Conservation (phyloP, 2,113 vertebrate genomes). For the Strix uralensis region DNA sequence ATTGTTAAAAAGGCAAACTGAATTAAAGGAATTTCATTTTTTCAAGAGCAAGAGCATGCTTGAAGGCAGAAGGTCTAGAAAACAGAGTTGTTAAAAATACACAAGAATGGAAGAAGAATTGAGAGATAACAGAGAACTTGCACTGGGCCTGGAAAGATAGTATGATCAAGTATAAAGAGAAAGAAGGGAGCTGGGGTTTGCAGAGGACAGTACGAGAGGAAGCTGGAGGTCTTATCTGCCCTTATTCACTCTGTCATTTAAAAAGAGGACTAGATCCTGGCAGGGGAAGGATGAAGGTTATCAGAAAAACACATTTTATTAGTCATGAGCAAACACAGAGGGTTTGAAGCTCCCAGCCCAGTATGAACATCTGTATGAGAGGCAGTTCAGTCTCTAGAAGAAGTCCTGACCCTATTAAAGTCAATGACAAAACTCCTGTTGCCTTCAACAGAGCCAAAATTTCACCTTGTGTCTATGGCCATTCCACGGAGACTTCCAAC, state of each 20-base stretch:
- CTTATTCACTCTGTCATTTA: neutral
- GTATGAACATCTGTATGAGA: conserved; percentile 5
- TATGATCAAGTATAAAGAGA: neutral
- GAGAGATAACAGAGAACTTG: neutral
- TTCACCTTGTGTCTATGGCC: conserved; percentile 29
- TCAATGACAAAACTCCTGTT: conserved; percentile 44
- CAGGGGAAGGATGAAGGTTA: neutral
- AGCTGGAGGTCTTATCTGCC: neutral
- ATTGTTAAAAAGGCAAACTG: neutral
- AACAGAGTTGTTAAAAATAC: neutral
- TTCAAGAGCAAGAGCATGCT: neutral
- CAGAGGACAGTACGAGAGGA: neutral
- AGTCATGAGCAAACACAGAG: neutral
- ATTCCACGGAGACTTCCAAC: conserved; percentile 39
- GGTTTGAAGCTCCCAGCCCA: conserved; percentile 2
- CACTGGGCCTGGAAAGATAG: neutral
- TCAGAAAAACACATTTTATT: neutral
- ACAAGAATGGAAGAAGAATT: neutral
- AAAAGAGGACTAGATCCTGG: neutral
- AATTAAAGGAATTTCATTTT: neutral
- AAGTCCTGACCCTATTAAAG: conserved; percentile 54
- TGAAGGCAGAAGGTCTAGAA: neutral
- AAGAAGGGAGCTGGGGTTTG: neutral
- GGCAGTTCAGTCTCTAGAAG: neutral
- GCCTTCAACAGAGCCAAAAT: conserved; percentile 25